phyloP scores from a whole-genome alignment of 2,797 vertebrate species.

The Epinephelus awoara region DNA sequence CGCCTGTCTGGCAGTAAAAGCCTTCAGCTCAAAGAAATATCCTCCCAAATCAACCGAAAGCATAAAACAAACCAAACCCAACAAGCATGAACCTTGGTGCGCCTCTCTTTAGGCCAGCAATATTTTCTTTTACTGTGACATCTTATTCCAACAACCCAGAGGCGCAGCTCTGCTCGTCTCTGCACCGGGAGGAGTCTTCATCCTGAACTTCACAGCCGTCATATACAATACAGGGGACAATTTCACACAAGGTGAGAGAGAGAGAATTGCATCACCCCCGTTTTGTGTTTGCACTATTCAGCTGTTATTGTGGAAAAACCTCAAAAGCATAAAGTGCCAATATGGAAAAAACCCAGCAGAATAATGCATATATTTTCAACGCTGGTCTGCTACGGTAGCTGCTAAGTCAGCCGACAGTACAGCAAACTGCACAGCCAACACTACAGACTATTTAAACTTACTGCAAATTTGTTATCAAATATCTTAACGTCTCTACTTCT shows the following conservation, averaged over 20 bases:
- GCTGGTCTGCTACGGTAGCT: conserved; percentile 17
- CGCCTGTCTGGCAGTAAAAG: conserved; percentile 49
- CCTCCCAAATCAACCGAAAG: conserved; percentile 46
- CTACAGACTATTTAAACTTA: conserved; percentile 11
- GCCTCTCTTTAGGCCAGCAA: conserved; percentile 60
- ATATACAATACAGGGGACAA: conserved; percentile 46
- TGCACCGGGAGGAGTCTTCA: conserved; percentile 49
- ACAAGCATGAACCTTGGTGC: conserved; percentile 53
- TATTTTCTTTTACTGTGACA: conserved; percentile 62
- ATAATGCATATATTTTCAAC: conserved; percentile 27
- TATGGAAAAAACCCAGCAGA: conserved; percentile 24
- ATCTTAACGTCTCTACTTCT: background rate
- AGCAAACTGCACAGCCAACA: conserved; percentile 18
- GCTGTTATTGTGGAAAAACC: conserved; percentile 38
- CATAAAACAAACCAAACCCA: conserved; percentile 65
- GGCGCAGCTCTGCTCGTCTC: conserved; percentile 44
- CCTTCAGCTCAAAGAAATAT: conserved; percentile 50
- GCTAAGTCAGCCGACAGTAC: conserved; percentile 20
- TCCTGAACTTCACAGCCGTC: conserved; percentile 60
- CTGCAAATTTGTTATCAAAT: conserved; percentile 24
- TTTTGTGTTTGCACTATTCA: conserved; percentile 39
- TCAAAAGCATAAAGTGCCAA: conserved; percentile 37
- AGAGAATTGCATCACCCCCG: conserved; percentile 40
- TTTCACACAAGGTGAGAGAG: conserved; percentile 61
- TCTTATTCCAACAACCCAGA: conserved; percentile 72